Evolutionary conservation across 2,113 vertebrate genomes (phyloP).

Genomic region (Baryphthengus martii): DNA sequence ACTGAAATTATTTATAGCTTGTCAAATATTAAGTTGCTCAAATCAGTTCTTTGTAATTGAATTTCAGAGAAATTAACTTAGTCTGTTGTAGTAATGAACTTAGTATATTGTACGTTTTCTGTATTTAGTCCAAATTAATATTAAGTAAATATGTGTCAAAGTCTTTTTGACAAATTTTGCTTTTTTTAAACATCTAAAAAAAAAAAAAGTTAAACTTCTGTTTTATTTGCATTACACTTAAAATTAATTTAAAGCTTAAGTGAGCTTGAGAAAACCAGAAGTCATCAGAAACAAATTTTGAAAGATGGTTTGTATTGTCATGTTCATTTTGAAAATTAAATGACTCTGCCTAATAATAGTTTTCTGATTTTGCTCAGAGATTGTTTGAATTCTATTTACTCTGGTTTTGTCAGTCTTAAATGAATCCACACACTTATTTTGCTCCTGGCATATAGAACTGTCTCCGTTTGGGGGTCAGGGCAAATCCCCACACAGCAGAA

Average conservation of each 20-base stretch:
- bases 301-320: background rate
- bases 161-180: background rate
- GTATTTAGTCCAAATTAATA: background rate
- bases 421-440: background rate
- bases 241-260: background rate
- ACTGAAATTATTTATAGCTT: constrained; percentile 18
- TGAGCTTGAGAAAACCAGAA: background rate
- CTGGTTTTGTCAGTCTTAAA: background rate
- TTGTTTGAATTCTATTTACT: background rate
- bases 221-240: background rate
- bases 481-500: too few relatives aligned
- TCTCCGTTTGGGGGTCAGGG: too few relatives aligned
- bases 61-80: constrained; percentile 10
- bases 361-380: background rate
- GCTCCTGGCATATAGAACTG: background rate
- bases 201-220: background rate
- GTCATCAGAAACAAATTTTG: background rate
- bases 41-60: constrained; percentile 15
- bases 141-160: background rate
- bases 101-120: background rate
- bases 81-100: background rate
- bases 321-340: background rate
- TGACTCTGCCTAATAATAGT: background rate
- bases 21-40: constrained; percentile 14
- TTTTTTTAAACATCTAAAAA: background rate